Evolutionary conservation across 2,113 vertebrate species (phyloP).

Genomic region (Oceanodroma tethys): DNA sequence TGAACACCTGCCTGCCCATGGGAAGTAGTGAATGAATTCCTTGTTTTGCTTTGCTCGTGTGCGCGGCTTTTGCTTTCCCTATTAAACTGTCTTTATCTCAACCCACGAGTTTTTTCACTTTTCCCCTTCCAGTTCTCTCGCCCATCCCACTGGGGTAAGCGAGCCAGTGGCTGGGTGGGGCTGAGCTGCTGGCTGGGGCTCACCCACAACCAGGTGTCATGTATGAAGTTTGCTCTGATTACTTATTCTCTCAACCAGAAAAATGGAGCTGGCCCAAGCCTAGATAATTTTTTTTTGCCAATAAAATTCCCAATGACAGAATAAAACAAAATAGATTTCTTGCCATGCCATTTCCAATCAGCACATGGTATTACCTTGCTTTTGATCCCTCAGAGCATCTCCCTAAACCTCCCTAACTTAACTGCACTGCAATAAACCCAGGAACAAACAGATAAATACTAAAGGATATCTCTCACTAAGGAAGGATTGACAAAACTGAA

Average conservation of each 20-base stretch:
- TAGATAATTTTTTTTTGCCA: fast-evolving
- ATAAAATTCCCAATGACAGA: background rate
- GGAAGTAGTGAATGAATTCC: background rate
- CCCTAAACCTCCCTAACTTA: background rate
- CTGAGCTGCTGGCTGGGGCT: background rate
- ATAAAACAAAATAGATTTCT: background rate
- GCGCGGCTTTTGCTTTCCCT: background rate
- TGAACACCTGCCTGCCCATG: background rate
- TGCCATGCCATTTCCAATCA: background rate
- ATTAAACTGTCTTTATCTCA: background rate
- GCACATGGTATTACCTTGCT: background rate
- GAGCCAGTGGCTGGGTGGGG: fast-evolving
- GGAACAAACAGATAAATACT: background rate
- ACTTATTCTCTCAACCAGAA: background rate
- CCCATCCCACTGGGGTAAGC: fast-evolving
- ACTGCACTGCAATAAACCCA: background rate
- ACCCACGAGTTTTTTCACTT: background rate
- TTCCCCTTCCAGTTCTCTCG: background rate
- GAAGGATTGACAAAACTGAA: background rate
- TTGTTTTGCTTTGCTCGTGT: background rate
- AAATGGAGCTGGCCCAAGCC: background rate
- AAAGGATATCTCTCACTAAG: background rate
- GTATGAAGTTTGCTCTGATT: background rate
- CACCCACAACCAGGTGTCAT: background rate
- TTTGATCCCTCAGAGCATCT: background rate